These are phyloP conservation scores for Muntiacus muntjak DNA, from an alignment of 2,113 vertebrate species.

Conservation along the genomic window DNA sequence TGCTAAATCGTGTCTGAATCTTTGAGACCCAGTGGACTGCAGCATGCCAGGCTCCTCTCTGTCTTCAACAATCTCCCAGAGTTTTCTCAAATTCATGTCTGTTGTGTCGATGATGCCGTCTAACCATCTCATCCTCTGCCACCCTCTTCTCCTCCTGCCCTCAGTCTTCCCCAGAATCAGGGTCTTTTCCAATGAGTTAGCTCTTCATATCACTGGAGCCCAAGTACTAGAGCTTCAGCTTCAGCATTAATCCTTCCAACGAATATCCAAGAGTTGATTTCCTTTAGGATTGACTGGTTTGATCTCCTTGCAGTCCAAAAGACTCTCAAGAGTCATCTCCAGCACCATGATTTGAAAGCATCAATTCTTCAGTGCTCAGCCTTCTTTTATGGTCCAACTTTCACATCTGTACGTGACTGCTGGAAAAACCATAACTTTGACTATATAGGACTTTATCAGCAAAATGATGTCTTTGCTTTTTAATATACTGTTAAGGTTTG, in stretches of 20 bases:
- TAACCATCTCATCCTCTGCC: neutral
- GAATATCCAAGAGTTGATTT: neutral
- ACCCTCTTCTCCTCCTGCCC: neutral
- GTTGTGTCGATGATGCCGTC: neutral
- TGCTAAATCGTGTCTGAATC: neutral
- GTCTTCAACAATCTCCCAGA: neutral
- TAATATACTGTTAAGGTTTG: neutral
- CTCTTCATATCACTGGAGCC: neutral
- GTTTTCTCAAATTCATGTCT: neutral
- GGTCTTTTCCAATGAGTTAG: neutral
- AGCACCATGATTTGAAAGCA: neutral
- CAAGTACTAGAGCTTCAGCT: neutral
- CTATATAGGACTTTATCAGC: neutral
- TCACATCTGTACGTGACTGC: neutral
- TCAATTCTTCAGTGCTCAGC: neutral
- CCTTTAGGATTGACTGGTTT: neutral
- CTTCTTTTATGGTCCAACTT: neutral
- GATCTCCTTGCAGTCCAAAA: neutral
- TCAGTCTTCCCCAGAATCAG: neutral
- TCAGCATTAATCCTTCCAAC: neutral
- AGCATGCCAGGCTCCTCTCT: neutral
- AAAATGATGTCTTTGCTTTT: neutral
- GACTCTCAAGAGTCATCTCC: neutral
- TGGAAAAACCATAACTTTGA: neutral
- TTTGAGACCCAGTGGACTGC: neutral